Percentiles rank a stretch among this genome's conserved stretches.
Conservation (phyloP, 2,888 invertebrate species). For the Yponomeuta sedellus region DNA sequence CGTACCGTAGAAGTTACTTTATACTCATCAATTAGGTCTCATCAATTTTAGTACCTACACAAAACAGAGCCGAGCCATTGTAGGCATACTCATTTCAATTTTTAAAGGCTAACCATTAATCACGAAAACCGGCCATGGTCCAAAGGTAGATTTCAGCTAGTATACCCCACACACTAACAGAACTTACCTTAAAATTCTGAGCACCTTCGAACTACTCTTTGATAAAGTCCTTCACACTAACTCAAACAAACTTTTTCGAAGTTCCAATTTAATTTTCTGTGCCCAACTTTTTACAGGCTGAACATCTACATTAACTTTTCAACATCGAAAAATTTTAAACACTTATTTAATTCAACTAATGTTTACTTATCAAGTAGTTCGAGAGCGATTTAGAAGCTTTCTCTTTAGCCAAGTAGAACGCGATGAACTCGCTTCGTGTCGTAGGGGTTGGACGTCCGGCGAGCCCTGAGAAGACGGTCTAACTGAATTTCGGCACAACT, state of each 20-base stretch:
- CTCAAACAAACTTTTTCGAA: neutral
- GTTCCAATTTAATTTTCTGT: neutral
- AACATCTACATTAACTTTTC: neutral
- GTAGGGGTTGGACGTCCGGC: neutral
- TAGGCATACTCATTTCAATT: too few species aligned
- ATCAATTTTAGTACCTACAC: too few species aligned
- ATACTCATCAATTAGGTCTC: too few species aligned
- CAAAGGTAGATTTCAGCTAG: too few species aligned
- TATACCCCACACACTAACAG: too few species aligned
- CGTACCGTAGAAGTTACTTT: too few species aligned
- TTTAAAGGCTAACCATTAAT: too few species aligned
- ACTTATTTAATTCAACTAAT: neutral
- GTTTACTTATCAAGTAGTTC: neutral
- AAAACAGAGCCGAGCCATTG: too few species aligned
- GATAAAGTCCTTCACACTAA: neutral
- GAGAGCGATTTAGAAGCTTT: neutral
- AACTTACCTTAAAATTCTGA: neutral
- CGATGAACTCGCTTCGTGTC: neutral
- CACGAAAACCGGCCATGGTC: too few species aligned
- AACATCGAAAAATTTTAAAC: neutral
- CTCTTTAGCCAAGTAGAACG: neutral
- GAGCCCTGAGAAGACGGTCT: neutral
- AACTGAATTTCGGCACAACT: neutral
- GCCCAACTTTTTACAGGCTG: neutral
- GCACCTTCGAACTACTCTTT: neutral